phyloP scores from a whole-genome alignment of 2,113 vertebrate genomes.

The Notothenia coriiceps region DNA sequence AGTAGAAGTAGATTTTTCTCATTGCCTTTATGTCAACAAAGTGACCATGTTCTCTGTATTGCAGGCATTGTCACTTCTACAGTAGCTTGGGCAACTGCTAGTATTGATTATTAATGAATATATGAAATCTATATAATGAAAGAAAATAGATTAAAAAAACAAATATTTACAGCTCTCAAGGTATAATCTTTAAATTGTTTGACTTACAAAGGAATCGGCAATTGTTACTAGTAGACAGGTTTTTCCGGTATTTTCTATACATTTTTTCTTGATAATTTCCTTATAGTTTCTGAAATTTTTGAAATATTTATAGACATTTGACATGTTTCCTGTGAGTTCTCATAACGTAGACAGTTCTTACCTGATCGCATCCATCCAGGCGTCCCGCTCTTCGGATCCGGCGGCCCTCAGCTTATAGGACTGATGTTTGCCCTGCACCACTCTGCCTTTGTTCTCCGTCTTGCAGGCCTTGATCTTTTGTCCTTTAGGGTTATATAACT shows the following conservation, averaged over 20 bases:
- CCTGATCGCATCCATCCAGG: conserved; percentile 93
- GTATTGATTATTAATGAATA: neutral
- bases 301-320: too few relatives aligned
- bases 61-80: too few relatives aligned
- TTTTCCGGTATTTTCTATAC: too few relatives aligned
- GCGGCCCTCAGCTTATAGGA: conserved; percentile 92
- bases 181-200: neutral
- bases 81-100: too few relatives aligned
- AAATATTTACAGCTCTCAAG: neutral
- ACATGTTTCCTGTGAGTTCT: neutral
- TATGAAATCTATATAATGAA: neutral
- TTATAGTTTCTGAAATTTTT: too few relatives aligned
- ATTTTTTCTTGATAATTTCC: too few relatives aligned
- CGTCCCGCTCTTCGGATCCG: conserved; percentile 86
- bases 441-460: conserved; percentile 90
- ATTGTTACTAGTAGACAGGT: neutral
- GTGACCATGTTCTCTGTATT: too few relatives aligned
- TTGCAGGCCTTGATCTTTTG: conserved; percentile 97
- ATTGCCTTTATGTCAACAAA: too few relatives aligned
- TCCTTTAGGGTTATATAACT: conserved; percentile 89
- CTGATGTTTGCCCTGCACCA: conserved; percentile 94
- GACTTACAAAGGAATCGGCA: neutral
- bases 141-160: neutral
- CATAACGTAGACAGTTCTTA: conserved; percentile 55
- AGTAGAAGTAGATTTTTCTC: neutral